These are phyloP conservation scores for Paguma larvata DNA, from an alignment of 2,797 vertebrate species.

Conservation along the genomic window DNA sequence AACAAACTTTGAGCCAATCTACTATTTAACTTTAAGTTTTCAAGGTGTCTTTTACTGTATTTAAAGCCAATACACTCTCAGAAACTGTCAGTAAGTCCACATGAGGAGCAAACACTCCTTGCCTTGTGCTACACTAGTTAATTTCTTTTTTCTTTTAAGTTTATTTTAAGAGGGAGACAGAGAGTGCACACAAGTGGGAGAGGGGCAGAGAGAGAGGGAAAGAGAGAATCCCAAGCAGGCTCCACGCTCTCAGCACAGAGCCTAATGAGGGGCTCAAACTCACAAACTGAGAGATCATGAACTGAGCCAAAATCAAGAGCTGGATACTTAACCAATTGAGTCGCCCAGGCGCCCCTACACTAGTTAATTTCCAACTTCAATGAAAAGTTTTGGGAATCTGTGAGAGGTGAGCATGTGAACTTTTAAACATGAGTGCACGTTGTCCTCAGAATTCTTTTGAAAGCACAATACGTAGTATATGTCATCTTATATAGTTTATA, in stretches of 20 bases:
- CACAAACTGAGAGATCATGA: too few relatives aligned
- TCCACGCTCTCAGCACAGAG: too few relatives aligned
- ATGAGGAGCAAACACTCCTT: background rate
- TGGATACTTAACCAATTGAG: too few relatives aligned
- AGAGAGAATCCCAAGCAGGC: too few relatives aligned
- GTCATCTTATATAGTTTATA: background rate
- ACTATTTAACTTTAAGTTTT: background rate
- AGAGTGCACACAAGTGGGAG: too few relatives aligned
- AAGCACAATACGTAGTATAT: background rate
- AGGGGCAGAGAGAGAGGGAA: too few relatives aligned
- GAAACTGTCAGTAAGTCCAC: background rate
- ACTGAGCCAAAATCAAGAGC: too few relatives aligned
- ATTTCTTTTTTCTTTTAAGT: background rate
- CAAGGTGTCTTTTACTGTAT: background rate
- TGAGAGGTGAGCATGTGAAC: background rate
- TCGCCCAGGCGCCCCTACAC: too few relatives aligned
- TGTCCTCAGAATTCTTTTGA: conserved; percentile 37
- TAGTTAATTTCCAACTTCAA: background rate
- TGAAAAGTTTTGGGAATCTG: background rate
- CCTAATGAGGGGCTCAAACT: too few relatives aligned
- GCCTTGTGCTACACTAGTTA: background rate
- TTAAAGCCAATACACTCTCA: background rate
- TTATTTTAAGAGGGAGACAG: too few relatives aligned
- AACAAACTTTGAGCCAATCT: background rate
- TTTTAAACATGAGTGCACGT: background rate